Percentiles rank a stretch among this genome's conserved stretches.
Conservation (phyloP, 2,113 vertebrate genomes). For the Petrocephalus zakoni region DNA sequence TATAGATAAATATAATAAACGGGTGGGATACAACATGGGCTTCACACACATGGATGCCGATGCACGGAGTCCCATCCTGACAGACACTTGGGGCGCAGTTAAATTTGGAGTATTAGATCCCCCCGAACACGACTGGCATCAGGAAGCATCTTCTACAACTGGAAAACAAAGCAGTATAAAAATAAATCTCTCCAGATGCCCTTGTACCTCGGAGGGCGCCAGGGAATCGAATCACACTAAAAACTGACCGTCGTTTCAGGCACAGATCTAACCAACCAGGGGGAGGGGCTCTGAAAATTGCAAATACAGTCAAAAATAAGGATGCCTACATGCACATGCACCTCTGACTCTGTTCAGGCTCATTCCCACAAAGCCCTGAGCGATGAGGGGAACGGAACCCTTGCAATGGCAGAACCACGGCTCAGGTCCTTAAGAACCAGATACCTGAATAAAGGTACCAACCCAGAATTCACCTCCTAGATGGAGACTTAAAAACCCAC, state of each 20-base stretch:
- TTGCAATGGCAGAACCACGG: not conserved
- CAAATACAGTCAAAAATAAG: not conserved
- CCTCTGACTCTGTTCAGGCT: not conserved
- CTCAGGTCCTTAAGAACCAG: not conserved
- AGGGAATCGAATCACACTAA: not conserved
- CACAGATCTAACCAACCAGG: not conserved
- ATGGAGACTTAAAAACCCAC: not conserved
- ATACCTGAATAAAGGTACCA: not conserved
- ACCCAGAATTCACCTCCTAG: not conserved
- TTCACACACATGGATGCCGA: not conserved
- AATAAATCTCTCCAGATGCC: not conserved
- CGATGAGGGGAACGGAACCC: not conserved
- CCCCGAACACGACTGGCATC: not conserved
- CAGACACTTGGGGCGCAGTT: too few relatives aligned
- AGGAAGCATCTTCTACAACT: not conserved
- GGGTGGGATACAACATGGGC: not conserved
- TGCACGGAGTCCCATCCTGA: too few relatives aligned
- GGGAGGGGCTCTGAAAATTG: not conserved
- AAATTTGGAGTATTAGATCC: not conserved
- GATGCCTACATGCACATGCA: too few relatives aligned
- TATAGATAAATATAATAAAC: not conserved
- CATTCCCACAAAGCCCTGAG: not conserved
- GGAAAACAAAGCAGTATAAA: not conserved
- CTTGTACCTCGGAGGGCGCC: not conserved
- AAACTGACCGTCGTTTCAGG: not conserved